Percentiles rank a stretch among this genome's conserved stretches.
phyloP scores from a whole-genome alignment of 2,797 vertebrate species.

The Caiman crocodilus region DNA sequence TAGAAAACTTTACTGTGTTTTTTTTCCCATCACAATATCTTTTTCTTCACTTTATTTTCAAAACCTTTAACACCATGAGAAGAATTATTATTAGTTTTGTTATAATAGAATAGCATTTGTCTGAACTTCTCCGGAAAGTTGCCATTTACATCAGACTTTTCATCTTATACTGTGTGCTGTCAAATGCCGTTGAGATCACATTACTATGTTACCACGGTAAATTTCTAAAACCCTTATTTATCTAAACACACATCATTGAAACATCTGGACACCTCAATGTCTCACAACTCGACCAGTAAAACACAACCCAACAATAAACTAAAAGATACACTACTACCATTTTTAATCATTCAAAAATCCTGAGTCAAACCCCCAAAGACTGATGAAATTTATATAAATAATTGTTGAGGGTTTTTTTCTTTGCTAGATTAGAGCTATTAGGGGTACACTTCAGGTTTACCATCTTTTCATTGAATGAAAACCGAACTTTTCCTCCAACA shows the following conservation, averaged over 20 bases:
- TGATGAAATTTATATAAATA: not conserved
- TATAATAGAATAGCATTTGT: not conserved
- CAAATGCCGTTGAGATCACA: fast-evolving
- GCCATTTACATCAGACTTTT: not conserved
- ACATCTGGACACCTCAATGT: not conserved
- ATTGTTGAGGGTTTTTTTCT: no score
- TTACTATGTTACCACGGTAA: not conserved
- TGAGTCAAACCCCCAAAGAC: not conserved
- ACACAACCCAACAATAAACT: not conserved
- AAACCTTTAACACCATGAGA: not conserved
- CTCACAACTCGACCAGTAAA: not conserved
- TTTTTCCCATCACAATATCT: not conserved
- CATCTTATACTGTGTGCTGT: fast-evolving
- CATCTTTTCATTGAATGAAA: not conserved
- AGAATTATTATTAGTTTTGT: not conserved
- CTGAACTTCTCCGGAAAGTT: not conserved
- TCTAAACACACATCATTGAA: not conserved
- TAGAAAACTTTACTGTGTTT: constrained; percentile 1
- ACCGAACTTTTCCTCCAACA: not conserved
- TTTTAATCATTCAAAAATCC: not conserved
- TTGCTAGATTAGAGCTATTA: no score
- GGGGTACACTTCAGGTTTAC: not conserved
- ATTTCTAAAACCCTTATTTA: not conserved
- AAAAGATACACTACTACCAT: not conserved
- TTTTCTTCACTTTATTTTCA: not conserved